phyloP scores from a whole-genome alignment of 2,113 vertebrate species.

The Pygoscelis adeliae region DNA sequence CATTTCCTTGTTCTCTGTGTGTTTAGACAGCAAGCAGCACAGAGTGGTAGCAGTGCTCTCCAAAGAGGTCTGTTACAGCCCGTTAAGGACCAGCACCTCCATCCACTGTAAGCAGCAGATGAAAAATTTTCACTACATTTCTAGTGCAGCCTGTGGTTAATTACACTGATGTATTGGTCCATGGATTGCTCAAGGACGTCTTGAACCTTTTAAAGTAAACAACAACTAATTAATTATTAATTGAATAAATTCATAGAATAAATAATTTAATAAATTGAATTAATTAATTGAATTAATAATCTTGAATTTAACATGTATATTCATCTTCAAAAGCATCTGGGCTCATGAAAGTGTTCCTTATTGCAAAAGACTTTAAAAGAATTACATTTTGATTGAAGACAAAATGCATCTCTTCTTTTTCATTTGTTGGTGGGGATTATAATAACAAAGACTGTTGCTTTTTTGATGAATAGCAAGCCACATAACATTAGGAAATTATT shows the following conservation, averaged over 20 bases:
- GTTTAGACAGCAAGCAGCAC: rapidly evolving
- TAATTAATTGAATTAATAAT: not conserved
- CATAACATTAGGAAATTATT: not conserved
- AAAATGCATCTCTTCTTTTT: not conserved
- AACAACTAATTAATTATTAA: not conserved
- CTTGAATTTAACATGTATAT: not conserved
- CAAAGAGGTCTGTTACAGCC: not conserved
- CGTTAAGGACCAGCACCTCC: not conserved
- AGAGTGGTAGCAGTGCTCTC: not conserved
- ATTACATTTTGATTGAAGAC: not conserved
- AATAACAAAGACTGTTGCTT: not conserved
- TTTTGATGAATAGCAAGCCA: not conserved
- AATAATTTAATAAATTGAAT: not conserved
- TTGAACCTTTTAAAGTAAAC: not conserved
- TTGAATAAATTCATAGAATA: not conserved
- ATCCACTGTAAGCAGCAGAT: not conserved
- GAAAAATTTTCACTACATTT: not conserved
- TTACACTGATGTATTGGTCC: not conserved
- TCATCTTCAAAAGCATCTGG: not conserved
- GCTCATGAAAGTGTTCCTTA: not conserved
- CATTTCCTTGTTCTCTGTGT: not conserved
- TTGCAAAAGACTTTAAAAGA: not conserved
- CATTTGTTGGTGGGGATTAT: not conserved
- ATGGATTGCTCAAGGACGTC: not conserved
- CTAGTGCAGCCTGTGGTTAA: not conserved